These are phyloP conservation scores for Apogon talboti DNA, from an alignment of 2,797 vertebrate genomes.

Conservation along the genomic window DNA sequence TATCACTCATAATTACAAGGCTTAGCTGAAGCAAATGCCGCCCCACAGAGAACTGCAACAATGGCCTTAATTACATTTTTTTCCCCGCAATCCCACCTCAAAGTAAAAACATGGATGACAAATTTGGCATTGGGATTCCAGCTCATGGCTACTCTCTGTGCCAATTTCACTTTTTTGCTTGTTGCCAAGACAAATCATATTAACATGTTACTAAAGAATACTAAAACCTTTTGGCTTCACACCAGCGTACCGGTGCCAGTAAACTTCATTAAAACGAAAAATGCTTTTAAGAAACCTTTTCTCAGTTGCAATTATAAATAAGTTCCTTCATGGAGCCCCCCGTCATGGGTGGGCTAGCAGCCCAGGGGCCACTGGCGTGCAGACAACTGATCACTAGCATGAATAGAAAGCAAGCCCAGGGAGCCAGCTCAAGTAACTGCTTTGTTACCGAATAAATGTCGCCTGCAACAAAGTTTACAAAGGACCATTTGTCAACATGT, in stretches of 20 bases:
- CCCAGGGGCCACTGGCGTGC: slow-evolving; percentile 80
- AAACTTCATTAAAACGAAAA: slow-evolving; percentile 82
- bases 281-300: slow-evolving; percentile 84
- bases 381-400: slow-evolving; percentile 86
- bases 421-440: slow-evolving; percentile 86
- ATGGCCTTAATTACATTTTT: slow-evolving; percentile 84
- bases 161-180: slow-evolving; percentile 77
- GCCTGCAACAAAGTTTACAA: slow-evolving; percentile 84
- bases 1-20: slow-evolving; percentile 84
- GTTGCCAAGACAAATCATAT: slow-evolving; percentile 88
- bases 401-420: slow-evolving; percentile 84
- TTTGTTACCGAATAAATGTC: slow-evolving; percentile 87
- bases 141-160: slow-evolving; percentile 77
- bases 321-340: slow-evolving; percentile 80
- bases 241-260: slow-evolving; percentile 74
- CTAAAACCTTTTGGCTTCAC: slow-evolving; percentile 82
- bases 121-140: slow-evolving; percentile 81
- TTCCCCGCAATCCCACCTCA: slow-evolving; percentile 75
- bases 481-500: slow-evolving; percentile 87
- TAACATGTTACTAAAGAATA: slow-evolving; percentile 83
- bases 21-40: slow-evolving; percentile 77
- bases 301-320: slow-evolving; percentile 85
- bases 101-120: slow-evolving; percentile 82
- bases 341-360: slow-evolving; percentile 86
- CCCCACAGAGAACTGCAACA: slow-evolving; percentile 78